Percentiles rank a stretch among this genome's conserved stretches.
Conservation (phyloP, 2,797 vertebrate genomes). For the Muscicapa comitata region DNA sequence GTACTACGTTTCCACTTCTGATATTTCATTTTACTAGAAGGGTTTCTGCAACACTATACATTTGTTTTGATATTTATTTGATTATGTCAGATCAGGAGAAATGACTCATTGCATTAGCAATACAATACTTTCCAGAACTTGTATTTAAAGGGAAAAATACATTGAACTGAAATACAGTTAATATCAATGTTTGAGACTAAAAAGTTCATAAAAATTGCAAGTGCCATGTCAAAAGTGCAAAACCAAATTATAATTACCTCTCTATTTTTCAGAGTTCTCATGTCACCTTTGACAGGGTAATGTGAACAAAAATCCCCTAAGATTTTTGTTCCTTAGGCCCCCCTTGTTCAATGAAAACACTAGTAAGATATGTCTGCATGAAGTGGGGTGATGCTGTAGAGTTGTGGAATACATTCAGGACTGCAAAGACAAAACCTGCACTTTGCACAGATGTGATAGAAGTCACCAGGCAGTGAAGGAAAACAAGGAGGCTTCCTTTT, state of each 20-base stretch:
- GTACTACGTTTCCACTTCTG: background rate
- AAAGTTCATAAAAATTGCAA: background rate
- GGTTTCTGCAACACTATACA: background rate
- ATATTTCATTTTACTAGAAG: background rate
- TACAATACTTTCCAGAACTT: background rate
- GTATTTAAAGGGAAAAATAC: background rate
- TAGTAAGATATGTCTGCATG: background rate
- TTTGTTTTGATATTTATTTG: background rate
- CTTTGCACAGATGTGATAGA: background rate
- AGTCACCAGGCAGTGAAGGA: background rate
- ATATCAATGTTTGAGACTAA: background rate
- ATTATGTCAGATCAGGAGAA: background rate
- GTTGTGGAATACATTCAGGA: background rate
- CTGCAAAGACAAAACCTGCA: background rate
- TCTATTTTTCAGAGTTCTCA: background rate
- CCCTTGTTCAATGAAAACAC: background rate
- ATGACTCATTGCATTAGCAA: background rate
- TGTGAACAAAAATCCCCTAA: background rate
- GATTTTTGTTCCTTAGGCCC: background rate
- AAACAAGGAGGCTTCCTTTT: background rate
- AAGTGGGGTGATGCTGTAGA: background rate
- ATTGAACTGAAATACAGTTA: background rate
- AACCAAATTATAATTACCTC: background rate
- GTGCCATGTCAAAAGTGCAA: background rate
- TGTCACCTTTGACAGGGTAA: background rate